Conservation (phyloP, 2,888 invertebrate species). For the Cyclophora albipunctata region DNA sequence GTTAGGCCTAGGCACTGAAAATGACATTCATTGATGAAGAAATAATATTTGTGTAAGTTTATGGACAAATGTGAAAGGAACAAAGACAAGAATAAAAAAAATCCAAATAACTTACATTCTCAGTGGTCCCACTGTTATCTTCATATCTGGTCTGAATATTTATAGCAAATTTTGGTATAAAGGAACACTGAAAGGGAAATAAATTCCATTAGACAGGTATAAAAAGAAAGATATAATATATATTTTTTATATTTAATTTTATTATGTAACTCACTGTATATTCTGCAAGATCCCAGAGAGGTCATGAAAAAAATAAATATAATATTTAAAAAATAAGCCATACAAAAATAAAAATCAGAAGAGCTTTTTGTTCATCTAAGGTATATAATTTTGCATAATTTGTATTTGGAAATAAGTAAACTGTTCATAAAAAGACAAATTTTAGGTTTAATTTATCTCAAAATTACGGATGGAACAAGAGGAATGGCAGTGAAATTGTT, state of each 20-base stretch:
- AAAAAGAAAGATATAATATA: no score
- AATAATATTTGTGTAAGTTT: no score
- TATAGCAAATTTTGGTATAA: constrained; percentile 89
- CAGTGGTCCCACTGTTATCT: constrained; percentile 89
- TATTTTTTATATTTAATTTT: no score
- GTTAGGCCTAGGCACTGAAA: constrained; percentile 83
- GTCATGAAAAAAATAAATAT: constrained; percentile 43
- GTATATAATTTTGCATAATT: no score
- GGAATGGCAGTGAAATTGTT: no score
- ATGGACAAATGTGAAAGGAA: not conserved
- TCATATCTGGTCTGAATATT: constrained; percentile 93
- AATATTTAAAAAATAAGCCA: not conserved
- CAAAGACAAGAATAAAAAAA: not conserved
- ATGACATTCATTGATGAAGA: not conserved
- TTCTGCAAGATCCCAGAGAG: constrained; percentile 55
- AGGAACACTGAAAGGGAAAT: constrained; percentile 85
- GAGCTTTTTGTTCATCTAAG: no score
- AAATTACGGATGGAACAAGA: no score
- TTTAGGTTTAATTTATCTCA: no score
- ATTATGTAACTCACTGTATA: constrained; percentile 80
- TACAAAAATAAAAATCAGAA: no score
- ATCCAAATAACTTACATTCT: constrained; percentile 81
- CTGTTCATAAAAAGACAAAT: no score
- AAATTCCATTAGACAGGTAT: no score
- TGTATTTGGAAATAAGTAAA: no score